Percentiles rank a stretch among this genome's conserved stretches.
Evolutionary conservation across 1,140 invertebrate genomes (phyloP).

Genomic region (Varroa destructor): DNA sequence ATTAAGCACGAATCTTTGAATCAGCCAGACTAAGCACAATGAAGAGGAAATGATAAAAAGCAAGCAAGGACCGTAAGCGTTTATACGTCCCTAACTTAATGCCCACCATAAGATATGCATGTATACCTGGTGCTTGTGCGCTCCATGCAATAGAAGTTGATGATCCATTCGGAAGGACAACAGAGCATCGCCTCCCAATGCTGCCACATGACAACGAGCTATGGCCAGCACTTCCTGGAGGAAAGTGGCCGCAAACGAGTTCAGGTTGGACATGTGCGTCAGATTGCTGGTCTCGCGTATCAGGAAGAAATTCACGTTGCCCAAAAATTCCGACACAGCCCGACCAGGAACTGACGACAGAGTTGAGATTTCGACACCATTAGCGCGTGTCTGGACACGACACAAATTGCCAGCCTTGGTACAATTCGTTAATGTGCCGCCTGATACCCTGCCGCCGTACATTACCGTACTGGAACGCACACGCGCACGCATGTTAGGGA

Average conservation of each 20-base stretch:
- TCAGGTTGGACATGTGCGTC: constrained; percentile 71
- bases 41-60: too few species aligned
- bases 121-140: constrained; percentile 83
- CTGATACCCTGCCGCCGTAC: background rate
- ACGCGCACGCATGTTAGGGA: background rate
- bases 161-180: constrained; percentile 84
- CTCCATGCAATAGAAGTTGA: constrained; percentile 72
- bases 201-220: constrained; percentile 75
- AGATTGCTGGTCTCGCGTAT: constrained; percentile 84
- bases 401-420: too few species aligned
- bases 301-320: constrained; percentile 87
- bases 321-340: constrained; percentile 66
- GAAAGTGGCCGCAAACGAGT: constrained; percentile 83
- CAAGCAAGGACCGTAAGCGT: too few species aligned
- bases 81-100: too few species aligned
- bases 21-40: too few species aligned
- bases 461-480: background rate
- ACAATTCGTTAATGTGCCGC: background rate
- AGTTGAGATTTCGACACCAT: constrained; percentile 68
- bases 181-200: constrained; percentile 87
- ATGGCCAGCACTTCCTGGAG: constrained; percentile 79
- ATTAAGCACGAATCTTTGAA: too few species aligned
- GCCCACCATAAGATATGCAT: too few species aligned
- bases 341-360: constrained; percentile 65
- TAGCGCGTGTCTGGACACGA: too few species aligned